A percentile compares a stretch with the other conserved stretches of the same genome.
phyloP scores from a whole-genome alignment of 2,888 invertebrate genomes.

The Clusia tigrina region DNA sequence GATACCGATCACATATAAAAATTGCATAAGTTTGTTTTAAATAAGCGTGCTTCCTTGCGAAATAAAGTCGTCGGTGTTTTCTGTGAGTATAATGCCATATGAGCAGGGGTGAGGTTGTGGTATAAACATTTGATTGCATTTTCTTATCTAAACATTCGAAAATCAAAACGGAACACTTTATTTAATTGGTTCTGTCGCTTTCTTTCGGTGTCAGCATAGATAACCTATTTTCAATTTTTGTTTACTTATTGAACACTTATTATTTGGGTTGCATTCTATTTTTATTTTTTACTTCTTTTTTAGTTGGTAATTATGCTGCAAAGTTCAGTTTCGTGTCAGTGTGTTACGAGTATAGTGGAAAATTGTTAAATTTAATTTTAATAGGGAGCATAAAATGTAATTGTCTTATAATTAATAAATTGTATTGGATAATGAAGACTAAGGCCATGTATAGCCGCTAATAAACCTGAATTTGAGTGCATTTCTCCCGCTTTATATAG shows the following conservation, averaged over 20 bases:
- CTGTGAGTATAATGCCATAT: not conserved
- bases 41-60: no score
- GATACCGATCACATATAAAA: no score
- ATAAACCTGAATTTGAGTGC: no score
- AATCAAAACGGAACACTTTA: constrained; percentile 15
- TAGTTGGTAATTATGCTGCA: not conserved
- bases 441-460: no score
- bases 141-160: constrained; percentile 8
- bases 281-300: not conserved
- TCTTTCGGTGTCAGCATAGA: not conserved
- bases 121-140: not conserved
- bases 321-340: no score
- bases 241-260: not conserved
- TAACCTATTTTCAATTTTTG: constrained; percentile 18
- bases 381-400: no score
- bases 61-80: not conserved
- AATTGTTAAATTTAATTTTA: no score
- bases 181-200: constrained; percentile 10
- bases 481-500: not conserved
- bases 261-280: not conserved
- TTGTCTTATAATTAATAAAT: no score
- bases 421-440: no score
- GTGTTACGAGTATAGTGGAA: no score
- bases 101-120: no score
- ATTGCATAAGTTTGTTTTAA: no score